These are phyloP conservation scores for Neoascia interrupta DNA, from an alignment of 2,888 invertebrate genomes.

Conservation along the genomic window DNA sequence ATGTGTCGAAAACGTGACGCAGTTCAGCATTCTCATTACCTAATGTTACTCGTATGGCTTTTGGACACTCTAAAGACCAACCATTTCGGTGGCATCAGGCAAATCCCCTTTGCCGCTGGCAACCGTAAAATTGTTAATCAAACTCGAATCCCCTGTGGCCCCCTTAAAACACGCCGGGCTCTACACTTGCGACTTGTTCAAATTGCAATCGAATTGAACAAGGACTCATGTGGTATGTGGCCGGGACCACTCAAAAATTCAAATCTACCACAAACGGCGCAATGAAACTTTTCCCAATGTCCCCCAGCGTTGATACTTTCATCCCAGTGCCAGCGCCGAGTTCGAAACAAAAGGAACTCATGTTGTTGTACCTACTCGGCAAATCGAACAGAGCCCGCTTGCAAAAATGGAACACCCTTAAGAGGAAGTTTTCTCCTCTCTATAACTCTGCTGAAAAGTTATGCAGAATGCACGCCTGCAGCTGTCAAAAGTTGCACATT, in stretches of 20 bases:
- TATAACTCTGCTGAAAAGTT: background rate
- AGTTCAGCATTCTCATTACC: too few species aligned
- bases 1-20: too few species aligned
- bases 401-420: conserved; percentile 10
- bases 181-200: too few species aligned
- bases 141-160: background rate
- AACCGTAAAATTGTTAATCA: conserved; percentile 10
- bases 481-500: conserved; percentile 57
- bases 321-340: conserved; percentile 6
- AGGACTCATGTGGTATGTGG: background rate
- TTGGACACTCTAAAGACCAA: too few species aligned
- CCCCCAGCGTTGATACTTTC: background rate
- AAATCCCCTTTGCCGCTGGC: conserved; percentile 6
- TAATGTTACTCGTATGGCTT: too few species aligned
- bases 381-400: conserved; percentile 24
- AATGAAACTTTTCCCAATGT: background rate
- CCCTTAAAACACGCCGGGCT: too few species aligned
- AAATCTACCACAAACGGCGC: background rate
- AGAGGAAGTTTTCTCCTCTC: conserved; percentile 9
- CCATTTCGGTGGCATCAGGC: too few species aligned
- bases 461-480: conserved; percentile 34
- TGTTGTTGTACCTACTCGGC: conserved; percentile 30
- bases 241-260: conserved; percentile 5
- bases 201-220: conserved; percentile 17
- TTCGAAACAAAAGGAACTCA: conserved; percentile 24